A percentile compares a stretch with the other conserved stretches of the same genome.
phyloP scores from a whole-genome alignment of 2,797 vertebrate species.

The Tokudaia muenninki region DNA sequence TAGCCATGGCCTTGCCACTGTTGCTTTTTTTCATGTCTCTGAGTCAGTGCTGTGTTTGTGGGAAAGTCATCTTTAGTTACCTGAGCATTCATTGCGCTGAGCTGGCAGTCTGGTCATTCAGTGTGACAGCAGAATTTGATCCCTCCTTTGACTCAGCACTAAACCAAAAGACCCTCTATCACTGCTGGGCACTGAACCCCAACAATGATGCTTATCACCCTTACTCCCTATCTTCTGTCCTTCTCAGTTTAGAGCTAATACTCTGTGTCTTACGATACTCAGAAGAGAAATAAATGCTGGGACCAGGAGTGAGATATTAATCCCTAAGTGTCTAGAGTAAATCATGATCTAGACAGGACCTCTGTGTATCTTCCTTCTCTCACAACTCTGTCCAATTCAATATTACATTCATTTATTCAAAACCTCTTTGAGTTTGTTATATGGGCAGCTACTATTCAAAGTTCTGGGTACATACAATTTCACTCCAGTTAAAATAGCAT shows the following conservation, averaged over 20 bases:
- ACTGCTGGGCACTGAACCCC: slow-evolving; percentile 63
- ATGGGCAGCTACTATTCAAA: not conserved
- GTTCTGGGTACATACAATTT: not conserved
- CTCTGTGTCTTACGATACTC: not conserved
- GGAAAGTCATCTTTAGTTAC: slow-evolving; percentile 68
- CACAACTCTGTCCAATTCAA: not conserved
- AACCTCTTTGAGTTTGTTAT: not conserved
- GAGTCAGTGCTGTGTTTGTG: slow-evolving; percentile 45
- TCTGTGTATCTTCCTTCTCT: not conserved
- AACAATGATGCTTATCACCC: slow-evolving; percentile 72
- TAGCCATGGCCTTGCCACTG: not conserved
- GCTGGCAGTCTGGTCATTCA: not conserved
- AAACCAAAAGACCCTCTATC: slow-evolving; percentile 66
- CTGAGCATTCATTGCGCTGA: slow-evolving; percentile 65
- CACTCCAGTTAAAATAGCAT: not conserved
- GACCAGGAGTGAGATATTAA: not conserved
- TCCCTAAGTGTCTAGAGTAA: not conserved
- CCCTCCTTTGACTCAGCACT: slow-evolving; percentile 76
- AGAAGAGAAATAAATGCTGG: not conserved
- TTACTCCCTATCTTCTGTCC: slow-evolving; percentile 7
- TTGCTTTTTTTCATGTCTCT: not conserved
- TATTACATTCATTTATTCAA: not conserved
- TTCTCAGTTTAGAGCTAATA: not conserved
- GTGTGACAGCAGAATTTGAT: slow-evolving; percentile 79
- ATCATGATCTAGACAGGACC: not conserved